A percentile compares a stretch with the other conserved stretches of the same genome.
Evolutionary conservation across 1,140 invertebrate genomes (phyloP).

Genomic region (Aphelinus certus): DNA sequence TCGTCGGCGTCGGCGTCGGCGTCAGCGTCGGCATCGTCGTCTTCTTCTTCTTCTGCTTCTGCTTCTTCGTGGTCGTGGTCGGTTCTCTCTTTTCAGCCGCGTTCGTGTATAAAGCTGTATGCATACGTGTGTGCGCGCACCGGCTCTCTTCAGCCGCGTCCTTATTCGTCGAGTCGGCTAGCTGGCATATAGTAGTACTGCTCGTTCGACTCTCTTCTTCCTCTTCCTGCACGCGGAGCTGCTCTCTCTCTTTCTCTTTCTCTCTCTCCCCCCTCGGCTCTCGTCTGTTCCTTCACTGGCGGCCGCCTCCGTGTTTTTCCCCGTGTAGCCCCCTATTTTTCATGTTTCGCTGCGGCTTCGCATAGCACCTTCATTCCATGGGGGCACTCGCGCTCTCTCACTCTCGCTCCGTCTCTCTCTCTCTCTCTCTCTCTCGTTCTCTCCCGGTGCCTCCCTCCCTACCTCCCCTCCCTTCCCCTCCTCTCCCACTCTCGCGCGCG

Average conservation of each 20-base stretch:
- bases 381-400: slow-evolving; percentile 44
- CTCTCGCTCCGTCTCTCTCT: slow-evolving; percentile 15
- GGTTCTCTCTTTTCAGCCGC: too few relatives aligned
- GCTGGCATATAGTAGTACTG: neutral
- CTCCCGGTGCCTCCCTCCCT: too few relatives aligned
- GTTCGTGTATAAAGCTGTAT: too few relatives aligned
- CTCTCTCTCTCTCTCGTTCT: neutral
- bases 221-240: slow-evolving; percentile 10
- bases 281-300: slow-evolving; percentile 23
- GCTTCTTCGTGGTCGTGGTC: too few relatives aligned
- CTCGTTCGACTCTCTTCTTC: slow-evolving; percentile 28
- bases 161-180: slow-evolving; percentile 25
- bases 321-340: slow-evolving; percentile 66
- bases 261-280: slow-evolving; percentile 22
- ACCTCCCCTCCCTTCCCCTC: too few relatives aligned
- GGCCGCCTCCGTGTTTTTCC: slow-evolving; percentile 61
- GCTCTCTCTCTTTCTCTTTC: slow-evolving; percentile 27
- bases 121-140: too few relatives aligned
- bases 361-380: slow-evolving; percentile 65
- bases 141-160: neutral
- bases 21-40: too few relatives aligned
- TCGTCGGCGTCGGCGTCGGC: neutral
- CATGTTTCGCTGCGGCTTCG: slow-evolving; percentile 68
- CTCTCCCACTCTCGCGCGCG: too few relatives aligned
- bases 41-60: too few relatives aligned